These are phyloP conservation scores for Aleiodes leptofemur DNA, from an alignment of 2,888 invertebrate species.

Conservation along the genomic window DNA sequence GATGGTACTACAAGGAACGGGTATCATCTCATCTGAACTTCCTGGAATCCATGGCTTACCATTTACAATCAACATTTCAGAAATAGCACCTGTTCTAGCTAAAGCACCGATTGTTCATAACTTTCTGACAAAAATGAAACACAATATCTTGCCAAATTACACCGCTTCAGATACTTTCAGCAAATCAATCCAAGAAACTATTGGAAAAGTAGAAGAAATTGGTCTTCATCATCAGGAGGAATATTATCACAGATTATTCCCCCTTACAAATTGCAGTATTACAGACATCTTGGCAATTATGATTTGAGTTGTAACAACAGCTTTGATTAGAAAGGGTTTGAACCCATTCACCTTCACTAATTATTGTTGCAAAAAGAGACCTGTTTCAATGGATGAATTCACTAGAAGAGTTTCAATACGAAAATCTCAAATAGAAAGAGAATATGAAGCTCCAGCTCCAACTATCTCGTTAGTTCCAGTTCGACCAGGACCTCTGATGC, in stretches of 20 bases:
- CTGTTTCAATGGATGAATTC: too few relatives aligned
- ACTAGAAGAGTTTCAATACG: too few relatives aligned
- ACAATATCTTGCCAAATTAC: background rate
- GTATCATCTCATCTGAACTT: background rate
- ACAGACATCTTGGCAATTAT: too few relatives aligned
- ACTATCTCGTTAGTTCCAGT: too few relatives aligned
- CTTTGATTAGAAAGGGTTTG: too few relatives aligned
- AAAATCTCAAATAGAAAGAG: too few relatives aligned
- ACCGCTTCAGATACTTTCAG: background rate
- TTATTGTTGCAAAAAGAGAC: too few relatives aligned
- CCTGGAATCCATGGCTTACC: background rate
- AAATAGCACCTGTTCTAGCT: background rate
- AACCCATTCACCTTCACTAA: too few relatives aligned
- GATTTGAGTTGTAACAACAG: too few relatives aligned
- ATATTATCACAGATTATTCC: background rate
- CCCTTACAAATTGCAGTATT: background rate
- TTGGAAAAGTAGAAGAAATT: background rate
- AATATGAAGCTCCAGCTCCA: too few relatives aligned
- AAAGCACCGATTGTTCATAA: background rate
- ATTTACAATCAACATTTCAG: background rate
- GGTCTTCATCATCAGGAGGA: conserved; percentile 8
- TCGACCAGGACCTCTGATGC: too few relatives aligned
- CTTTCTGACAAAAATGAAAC: background rate
- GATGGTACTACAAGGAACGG: background rate
- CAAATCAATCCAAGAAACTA: conserved; percentile 4